These are phyloP conservation scores for Pygoscelis adeliae DNA, from an alignment of 2,113 vertebrate genomes.

Conservation along the genomic window DNA sequence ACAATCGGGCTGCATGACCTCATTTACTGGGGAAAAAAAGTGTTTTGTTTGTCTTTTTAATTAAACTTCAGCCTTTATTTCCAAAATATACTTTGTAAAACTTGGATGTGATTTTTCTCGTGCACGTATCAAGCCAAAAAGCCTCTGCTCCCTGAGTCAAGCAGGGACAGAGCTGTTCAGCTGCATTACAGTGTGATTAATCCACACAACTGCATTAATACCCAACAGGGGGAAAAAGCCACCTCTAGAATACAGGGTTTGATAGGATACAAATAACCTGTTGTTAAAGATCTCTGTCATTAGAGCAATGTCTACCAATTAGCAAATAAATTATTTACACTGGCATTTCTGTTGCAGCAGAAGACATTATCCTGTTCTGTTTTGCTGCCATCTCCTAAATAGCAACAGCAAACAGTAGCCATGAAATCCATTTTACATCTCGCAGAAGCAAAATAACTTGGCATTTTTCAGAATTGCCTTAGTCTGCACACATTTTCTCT, in stretches of 20 bases:
- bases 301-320: background rate
- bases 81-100: conserved; percentile 11
- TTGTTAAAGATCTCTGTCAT: background rate
- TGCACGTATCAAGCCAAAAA: background rate
- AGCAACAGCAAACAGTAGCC: conserved; percentile 2
- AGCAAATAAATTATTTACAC: background rate
- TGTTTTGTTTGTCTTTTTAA: background rate
- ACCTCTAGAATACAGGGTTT: background rate
- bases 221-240: background rate
- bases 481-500: background rate
- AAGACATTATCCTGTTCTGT: background rate
- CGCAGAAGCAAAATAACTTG: background rate
- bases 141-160: background rate
- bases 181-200: background rate
- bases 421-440: background rate
- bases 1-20: conserved; percentile 37
- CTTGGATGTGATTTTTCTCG: background rate
- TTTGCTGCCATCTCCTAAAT: background rate
- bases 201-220: background rate
- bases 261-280: background rate
- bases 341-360: background rate
- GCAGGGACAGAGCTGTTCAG: background rate
- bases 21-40: background rate
- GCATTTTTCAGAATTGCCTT: background rate
- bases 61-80: conserved; percentile 32